phyloP scores from a whole-genome alignment of 2,113 vertebrate species.

The Acinonyx jubatus region DNA sequence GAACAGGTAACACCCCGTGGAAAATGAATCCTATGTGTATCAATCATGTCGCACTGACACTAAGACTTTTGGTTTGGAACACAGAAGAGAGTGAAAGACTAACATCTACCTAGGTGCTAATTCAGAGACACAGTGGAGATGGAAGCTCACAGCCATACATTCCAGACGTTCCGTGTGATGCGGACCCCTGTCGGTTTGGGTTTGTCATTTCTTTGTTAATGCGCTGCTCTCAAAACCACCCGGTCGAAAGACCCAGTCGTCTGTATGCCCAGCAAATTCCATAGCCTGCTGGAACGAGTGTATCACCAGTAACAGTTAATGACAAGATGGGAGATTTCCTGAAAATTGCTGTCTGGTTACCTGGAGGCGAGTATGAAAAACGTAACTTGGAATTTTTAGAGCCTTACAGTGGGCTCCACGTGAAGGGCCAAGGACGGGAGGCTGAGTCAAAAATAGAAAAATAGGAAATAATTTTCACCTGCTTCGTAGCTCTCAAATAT shows the following conservation, averaged over 20 bases:
- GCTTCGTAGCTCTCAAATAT: slow-evolving; percentile 69
- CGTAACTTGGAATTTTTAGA: slow-evolving; percentile 5
- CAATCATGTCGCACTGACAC: slow-evolving; percentile 41
- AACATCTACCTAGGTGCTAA: slow-evolving; percentile 72
- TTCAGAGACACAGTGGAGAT: slow-evolving; percentile 67
- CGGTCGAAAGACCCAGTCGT: slow-evolving; percentile 39
- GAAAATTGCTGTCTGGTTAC: slow-evolving; percentile 60
- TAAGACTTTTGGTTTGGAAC: slow-evolving; percentile 66
- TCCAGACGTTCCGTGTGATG: slow-evolving; percentile 61
- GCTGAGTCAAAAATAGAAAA: slow-evolving; percentile 55
- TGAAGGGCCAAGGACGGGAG: slow-evolving; percentile 52
- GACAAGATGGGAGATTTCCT: background rate
- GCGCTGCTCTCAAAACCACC: slow-evolving; percentile 46
- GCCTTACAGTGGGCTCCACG: slow-evolving; percentile 27
- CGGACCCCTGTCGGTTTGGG: slow-evolving; percentile 17
- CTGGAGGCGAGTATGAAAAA: slow-evolving; percentile 62
- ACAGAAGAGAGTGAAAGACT: slow-evolving; percentile 69
- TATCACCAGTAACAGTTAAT: slow-evolving; percentile 43
- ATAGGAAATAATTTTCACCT: slow-evolving; percentile 47
- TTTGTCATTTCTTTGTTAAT: slow-evolving; percentile 58
- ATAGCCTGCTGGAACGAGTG: background rate
- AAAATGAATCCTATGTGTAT: slow-evolving; percentile 55
- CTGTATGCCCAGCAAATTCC: slow-evolving; percentile 50
- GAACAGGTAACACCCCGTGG: slow-evolving; percentile 51
- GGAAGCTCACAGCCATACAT: slow-evolving; percentile 40